Percentiles rank a stretch among this genome's conserved stretches.
Conservation (phyloP, 92 coral and sea anemone genomes). For the Anthopleura xanthogrammica region DNA sequence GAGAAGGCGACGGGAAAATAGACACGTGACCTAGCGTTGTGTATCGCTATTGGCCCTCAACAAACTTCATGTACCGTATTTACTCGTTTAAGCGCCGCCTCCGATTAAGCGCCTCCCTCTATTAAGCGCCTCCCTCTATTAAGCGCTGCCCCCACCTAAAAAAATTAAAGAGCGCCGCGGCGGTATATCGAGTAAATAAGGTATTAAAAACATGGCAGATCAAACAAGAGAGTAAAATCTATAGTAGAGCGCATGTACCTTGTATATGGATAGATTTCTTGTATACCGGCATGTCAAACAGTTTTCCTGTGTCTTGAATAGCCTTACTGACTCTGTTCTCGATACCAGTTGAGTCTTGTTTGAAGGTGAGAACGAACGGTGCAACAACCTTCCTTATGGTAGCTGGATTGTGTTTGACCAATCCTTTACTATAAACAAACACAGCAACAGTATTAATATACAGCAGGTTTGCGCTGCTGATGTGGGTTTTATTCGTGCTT, state of each 20-base stretch:
- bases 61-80: too few species aligned
- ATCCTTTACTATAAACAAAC: conserved; percentile 60
- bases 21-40: neutral
- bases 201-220: too few species aligned
- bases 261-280: conserved; percentile 63
- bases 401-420: conserved; percentile 80
- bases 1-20: too few species aligned
- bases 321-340: conserved; percentile 48
- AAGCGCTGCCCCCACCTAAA: too few species aligned
- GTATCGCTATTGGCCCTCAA: neutral
- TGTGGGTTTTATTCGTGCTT: too few species aligned
- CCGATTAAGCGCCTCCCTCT: too few species aligned
- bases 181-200: too few species aligned
- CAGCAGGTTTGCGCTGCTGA: too few species aligned
- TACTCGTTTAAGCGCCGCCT: too few species aligned
- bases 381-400: conserved; percentile 85
- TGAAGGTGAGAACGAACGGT: conserved; percentile 78
- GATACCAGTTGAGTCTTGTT: conserved; percentile 46
- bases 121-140: too few species aligned
- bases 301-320: conserved; percentile 58
- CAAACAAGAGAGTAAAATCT: too few species aligned
- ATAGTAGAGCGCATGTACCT: conserved; percentile 35
- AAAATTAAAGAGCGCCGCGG: too few species aligned
- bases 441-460: neutral
- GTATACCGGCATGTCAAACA: conserved; percentile 95